Base-by-base conservation (phyloP, 2,888 invertebrate species). In the Cordilura impudica region DNA sequence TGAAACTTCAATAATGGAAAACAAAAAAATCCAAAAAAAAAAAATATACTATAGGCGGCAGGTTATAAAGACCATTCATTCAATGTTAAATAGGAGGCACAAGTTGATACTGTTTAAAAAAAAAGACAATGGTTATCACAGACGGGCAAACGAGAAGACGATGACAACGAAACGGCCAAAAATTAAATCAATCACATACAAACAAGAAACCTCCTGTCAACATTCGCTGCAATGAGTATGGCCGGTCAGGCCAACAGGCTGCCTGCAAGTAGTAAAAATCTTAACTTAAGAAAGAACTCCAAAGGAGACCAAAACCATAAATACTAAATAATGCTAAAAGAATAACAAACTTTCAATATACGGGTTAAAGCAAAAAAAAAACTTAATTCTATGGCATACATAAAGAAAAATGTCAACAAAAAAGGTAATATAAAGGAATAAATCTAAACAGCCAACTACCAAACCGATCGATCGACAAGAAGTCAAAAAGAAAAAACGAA, bases 371-470 rank as follows among this genome's bases (percentile, higher is more conserved):
- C 14, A 43, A 67, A 19, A 45, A 5, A 60, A 23, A 49, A 49
- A 65, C 12, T 47, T 43, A 47, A 54, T 67, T 73, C 66, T 71
- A 61, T 67, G 75, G 71, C 75, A 72, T 61, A 75, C 75, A 79
- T 71, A 72, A 79, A 75, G 75, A 75, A 75, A 79, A 75, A 67
- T 79, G 79, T 79, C 79, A 79, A 75, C 79, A 19, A 72, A 79
- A 75, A 75, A 65, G 79, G 79, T 21, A 72, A 67, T 71, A 75
- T 63, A 79, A 79, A 75, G 56, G 47, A 75, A 45, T 43, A 61
- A 45, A 14, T 21, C 56, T 39, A 35, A 69, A 56, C 61, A 71
- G 79, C 79, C 79, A 69, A 67, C 77, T 60, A 14, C 35, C 56
- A 18, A 12, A 49, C 7, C 21, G 21, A 35, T 21, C 35, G 21